phyloP scores from a whole-genome alignment of 2,113 vertebrate genomes.

The Gambusia holbrooki region DNA sequence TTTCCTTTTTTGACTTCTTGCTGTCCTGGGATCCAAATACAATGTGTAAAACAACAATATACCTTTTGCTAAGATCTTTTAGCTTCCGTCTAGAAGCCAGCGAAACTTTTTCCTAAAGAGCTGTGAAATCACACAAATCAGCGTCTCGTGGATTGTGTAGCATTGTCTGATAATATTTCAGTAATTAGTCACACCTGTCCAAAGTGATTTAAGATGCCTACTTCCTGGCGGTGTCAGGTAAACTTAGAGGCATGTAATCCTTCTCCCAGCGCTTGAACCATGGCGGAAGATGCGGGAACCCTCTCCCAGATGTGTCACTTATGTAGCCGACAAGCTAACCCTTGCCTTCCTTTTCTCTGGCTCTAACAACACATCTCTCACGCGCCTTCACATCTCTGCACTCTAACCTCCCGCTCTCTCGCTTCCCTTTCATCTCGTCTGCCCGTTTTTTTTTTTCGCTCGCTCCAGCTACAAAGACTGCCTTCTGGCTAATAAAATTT shows the following conservation, averaged over 20 bases:
- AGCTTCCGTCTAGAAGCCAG: background rate
- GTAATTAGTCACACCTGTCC: constrained; percentile 36
- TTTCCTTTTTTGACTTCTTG: too few species aligned
- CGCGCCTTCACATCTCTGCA: constrained; percentile 29
- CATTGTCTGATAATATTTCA: constrained; percentile 15
- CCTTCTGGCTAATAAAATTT: constrained; percentile 73
- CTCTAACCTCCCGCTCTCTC: constrained; percentile 32
- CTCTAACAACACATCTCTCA: constrained; percentile 23
- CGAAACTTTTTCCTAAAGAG: background rate
- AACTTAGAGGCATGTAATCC: constrained; percentile 19
- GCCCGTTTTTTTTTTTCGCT: constrained; percentile 26
- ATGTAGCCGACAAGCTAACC: constrained; percentile 26
- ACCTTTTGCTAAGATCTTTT: background rate
- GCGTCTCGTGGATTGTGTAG: constrained; percentile 5
- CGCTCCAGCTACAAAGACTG: constrained; percentile 52
- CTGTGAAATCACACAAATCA: background rate
- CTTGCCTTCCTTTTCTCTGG: constrained; percentile 18
- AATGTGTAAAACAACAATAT: constrained; percentile 11
- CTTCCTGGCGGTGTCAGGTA: constrained; percentile 19
- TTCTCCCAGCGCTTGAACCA: background rate
- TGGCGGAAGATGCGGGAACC: background rate
- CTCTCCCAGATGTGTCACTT: constrained; percentile 21
- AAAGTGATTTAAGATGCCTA: constrained; percentile 13
- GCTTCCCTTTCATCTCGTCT: constrained; percentile 63
- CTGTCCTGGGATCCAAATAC: too few species aligned